Conservation (phyloP, 2,113 vertebrate species). For the Archilochus colubris region DNA sequence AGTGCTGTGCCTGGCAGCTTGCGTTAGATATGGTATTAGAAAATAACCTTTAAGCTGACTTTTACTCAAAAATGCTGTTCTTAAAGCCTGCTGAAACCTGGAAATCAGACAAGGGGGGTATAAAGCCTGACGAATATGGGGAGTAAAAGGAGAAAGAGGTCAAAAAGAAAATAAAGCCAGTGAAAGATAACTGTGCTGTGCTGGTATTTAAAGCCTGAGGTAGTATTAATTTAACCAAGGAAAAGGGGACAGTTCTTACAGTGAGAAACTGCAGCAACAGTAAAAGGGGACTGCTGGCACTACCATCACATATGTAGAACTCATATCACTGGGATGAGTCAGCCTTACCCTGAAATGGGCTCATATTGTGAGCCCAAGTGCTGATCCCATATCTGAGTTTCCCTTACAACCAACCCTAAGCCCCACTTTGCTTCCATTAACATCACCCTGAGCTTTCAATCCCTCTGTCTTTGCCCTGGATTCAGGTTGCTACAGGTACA, state of each 20-base stretch:
- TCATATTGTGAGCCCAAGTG: background rate
- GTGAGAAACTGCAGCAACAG: background rate
- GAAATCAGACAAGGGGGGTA: background rate
- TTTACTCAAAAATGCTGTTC: background rate
- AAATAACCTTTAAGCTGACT: background rate
- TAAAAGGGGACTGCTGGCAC: background rate
- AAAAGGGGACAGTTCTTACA: background rate
- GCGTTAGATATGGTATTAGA: background rate
- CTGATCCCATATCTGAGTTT: background rate
- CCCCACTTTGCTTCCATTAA: background rate
- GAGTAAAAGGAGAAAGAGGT: background rate
- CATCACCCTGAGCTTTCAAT: background rate
- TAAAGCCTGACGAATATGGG: background rate
- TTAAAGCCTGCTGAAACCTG: background rate
- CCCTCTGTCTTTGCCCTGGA: background rate
- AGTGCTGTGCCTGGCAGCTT: background rate
- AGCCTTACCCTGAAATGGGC: background rate
- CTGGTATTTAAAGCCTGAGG: background rate
- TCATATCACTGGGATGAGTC: background rate
- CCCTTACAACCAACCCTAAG: background rate
- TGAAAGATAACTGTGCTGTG: background rate
- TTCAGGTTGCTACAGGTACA: slow-evolving; percentile 89
- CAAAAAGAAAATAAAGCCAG: background rate
- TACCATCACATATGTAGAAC: background rate
- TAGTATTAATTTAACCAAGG: background rate